A percentile compares a stretch with the other conserved stretches of the same genome.
Conservation (phyloP, 2,888 invertebrate species). For the Rhodophaea formosa region DNA sequence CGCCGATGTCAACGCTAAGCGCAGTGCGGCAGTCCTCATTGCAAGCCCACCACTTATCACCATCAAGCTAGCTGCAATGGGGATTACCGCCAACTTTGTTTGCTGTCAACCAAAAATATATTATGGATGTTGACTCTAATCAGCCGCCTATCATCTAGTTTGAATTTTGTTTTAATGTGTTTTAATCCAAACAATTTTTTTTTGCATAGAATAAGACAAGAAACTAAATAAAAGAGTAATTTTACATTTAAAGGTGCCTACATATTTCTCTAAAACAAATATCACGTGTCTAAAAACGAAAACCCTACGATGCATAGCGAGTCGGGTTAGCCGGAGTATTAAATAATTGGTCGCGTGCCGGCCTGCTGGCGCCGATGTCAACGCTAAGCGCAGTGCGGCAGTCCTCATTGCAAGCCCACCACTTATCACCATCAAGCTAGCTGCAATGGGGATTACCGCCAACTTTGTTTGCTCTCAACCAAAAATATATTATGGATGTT, state of each 20-base stretch:
- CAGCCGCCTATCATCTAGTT: too few species aligned
- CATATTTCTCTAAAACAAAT: background rate
- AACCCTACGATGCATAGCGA: background rate
- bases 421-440: constrained; percentile 13
- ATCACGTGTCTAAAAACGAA: background rate
- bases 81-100: constrained; percentile 1
- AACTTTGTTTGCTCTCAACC: background rate
- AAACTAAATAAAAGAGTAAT: too few species aligned
- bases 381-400: constrained; percentile 72
- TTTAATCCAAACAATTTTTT: too few species aligned
- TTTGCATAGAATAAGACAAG: too few species aligned
- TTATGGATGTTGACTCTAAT: too few species aligned
- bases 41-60: constrained; percentile 13
- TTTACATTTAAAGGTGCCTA: too few species aligned
- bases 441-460: background rate
- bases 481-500: too few species aligned
- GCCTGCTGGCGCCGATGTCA: constrained; percentile 71
- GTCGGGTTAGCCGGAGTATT: constrained; percentile 26
- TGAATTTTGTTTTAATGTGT: too few species aligned
- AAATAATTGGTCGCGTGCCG: constrained; percentile 64
- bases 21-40: constrained; percentile 58
- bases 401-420: constrained; percentile 6
- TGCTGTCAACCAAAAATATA: too few species aligned
- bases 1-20: constrained; percentile 69
- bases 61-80: constrained; percentile 1